A percentile compares a stretch with the other conserved stretches of the same genome.
Conservation (phyloP, 2,888 invertebrate species). For the Agrotis puta region DNA sequence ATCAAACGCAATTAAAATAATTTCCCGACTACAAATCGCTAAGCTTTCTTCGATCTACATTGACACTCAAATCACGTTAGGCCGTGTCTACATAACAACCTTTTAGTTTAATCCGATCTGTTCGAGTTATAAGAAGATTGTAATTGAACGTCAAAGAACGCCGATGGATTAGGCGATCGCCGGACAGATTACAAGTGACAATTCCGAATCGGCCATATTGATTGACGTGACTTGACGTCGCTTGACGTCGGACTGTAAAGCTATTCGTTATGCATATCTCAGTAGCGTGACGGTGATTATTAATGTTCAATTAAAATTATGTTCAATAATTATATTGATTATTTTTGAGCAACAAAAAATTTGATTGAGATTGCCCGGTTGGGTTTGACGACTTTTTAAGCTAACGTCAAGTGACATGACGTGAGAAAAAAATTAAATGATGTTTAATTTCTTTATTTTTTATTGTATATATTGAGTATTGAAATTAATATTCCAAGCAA, state of each 20-base stretch:
- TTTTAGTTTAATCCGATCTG: slow-evolving; percentile 86
- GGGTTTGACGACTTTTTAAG: slow-evolving; percentile 16
- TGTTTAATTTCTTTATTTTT: slow-evolving; percentile 13
- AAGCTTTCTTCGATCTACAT: slow-evolving; percentile 69
- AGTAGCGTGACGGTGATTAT: slow-evolving; percentile 79
- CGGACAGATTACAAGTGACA: slow-evolving; percentile 78
- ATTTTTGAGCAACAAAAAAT: slow-evolving; percentile 56
- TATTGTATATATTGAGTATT: neutral
- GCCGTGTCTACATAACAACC: slow-evolving; percentile 85
- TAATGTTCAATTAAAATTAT: slow-evolving; percentile 67
- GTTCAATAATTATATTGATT: slow-evolving; percentile 59
- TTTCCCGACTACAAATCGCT: slow-evolving; percentile 42
- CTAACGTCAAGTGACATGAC: slow-evolving; percentile 12
- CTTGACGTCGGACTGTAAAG: slow-evolving; percentile 63
- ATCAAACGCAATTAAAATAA: slow-evolving; percentile 32
- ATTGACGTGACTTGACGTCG: slow-evolving; percentile 79
- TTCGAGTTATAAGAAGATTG: slow-evolving; percentile 84
- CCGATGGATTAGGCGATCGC: slow-evolving; percentile 77
- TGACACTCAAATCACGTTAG: slow-evolving; percentile 75
- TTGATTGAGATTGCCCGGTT: slow-evolving; percentile 25
- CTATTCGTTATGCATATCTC: slow-evolving; percentile 70
- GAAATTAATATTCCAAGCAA: neutral
- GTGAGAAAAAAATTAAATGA: slow-evolving; percentile 27
- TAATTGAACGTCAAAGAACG: slow-evolving; percentile 85
- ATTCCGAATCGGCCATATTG: slow-evolving; percentile 77